Conservation (phyloP, 2,797 vertebrate species). For the Lithobates pipiens region DNA sequence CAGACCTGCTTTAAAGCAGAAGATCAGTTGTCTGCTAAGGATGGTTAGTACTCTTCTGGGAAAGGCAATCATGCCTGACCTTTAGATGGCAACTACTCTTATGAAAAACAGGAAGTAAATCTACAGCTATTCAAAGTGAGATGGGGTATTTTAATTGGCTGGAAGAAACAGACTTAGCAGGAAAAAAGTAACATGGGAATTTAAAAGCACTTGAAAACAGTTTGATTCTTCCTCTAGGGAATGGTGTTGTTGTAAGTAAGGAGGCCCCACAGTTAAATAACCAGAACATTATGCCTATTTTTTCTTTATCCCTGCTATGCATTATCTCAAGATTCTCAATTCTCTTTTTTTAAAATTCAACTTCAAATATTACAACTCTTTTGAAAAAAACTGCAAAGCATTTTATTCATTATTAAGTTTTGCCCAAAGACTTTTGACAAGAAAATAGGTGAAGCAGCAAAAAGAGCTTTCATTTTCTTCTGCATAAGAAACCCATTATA, state of each 20-base stretch:
- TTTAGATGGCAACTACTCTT: slow-evolving; percentile 46
- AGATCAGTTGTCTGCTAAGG: slow-evolving; percentile 62
- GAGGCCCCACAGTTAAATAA: slow-evolving; percentile 3
- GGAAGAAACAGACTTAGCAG: slow-evolving; percentile 37
- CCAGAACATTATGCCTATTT: neutral
- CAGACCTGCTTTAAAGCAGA: slow-evolving; percentile 38
- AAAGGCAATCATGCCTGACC: neutral
- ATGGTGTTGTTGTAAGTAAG: neutral
- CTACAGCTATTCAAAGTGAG: slow-evolving; percentile 60
- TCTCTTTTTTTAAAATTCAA: slow-evolving; percentile 68
- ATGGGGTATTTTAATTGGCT: slow-evolving; percentile 66
- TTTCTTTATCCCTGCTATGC: slow-evolving; percentile 49
- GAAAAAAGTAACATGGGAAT: slow-evolving; percentile 54
- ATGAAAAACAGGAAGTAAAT: slow-evolving; percentile 56
- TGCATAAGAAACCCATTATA: slow-evolving; percentile 80
- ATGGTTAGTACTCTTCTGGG: slow-evolving; percentile 51
- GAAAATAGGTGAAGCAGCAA: slow-evolving; percentile 78
- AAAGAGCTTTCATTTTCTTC: slow-evolving; percentile 69
- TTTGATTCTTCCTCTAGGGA: slow-evolving; percentile 45
- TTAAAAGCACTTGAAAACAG: slow-evolving; percentile 48
- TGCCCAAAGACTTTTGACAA: slow-evolving; percentile 79
- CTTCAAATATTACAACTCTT: slow-evolving; percentile 70
- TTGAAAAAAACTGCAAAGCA: slow-evolving; percentile 72
- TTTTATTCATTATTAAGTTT: slow-evolving; percentile 77
- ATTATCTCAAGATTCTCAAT: slow-evolving; percentile 68